Percentiles rank a stretch among this genome's conserved stretches.
phyloP scores from a whole-genome alignment of 2,888 invertebrate species.

The Reticulitermes lucifugus region DNA sequence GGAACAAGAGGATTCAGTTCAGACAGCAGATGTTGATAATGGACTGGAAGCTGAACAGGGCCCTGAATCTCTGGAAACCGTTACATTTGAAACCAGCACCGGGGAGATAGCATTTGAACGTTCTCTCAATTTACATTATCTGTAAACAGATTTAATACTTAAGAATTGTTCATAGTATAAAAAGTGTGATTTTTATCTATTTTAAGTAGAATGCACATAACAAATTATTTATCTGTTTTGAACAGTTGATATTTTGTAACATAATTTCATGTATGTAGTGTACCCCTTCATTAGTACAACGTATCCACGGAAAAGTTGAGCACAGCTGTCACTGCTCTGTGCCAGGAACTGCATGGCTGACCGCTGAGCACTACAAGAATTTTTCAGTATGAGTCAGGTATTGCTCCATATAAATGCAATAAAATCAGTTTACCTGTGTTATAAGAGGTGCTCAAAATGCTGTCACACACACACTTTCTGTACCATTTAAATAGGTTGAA shows the following conservation, averaged over 20 bases:
- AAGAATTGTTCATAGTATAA: neutral
- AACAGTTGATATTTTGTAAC: neutral
- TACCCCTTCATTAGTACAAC: neutral
- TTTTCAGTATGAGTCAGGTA: no score
- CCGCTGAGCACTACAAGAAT: no score
- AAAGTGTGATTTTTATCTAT: no score
- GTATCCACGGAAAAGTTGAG: no score
- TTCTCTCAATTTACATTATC: constrained; percentile 69
- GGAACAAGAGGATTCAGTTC: constrained; percentile 49
- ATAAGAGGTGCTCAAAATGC: no score
- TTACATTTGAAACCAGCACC: constrained; percentile 62
- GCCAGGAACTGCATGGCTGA: no score
- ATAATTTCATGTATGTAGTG: neutral
- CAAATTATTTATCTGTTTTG: neutral
- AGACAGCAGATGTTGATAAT: neutral
- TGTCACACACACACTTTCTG: no score
- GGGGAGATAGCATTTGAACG: constrained; percentile 72
- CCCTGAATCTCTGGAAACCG: constrained; percentile 54
- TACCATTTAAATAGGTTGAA: no score
- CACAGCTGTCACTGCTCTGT: no score
- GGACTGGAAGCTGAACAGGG: constrained; percentile 14
- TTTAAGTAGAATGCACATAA: neutral
- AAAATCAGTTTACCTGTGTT: no score
- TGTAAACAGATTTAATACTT: constrained; percentile 49
- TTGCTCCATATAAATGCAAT: no score